Evolutionary conservation across 1,140 invertebrate species (phyloP), one percentile per base, ranked within the genome.

Genomic region (Yoshiicerus persimilis): DNA sequence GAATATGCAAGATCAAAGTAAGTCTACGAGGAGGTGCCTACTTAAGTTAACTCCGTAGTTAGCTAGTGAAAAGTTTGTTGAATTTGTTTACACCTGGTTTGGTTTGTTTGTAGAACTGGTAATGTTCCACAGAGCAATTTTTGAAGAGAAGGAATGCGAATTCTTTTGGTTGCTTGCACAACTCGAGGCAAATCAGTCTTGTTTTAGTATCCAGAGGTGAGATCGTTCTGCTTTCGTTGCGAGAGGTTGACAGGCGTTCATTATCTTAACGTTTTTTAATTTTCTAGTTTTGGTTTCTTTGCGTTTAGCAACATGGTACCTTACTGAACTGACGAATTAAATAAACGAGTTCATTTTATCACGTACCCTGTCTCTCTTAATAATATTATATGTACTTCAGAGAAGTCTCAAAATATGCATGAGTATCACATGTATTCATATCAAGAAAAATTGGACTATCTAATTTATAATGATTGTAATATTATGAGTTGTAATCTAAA

Each of bases 201-300:
- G 75, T 80, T 80, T 80, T 80, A 80, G 34, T 80, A 80, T 34
- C 75, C 75, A 80, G 30, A 80, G 75, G 75, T 80, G n/a, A 80
- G 30, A 80, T 80, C 32, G 75, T 38, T 20, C 32, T 80, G 75
- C 38, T 80, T 36, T 36, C 30, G 16, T 80, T 34, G 32, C 13
- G 75, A 36, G 75, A 80, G 34, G 64, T 27, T 27, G 64, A 70
- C 23, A 70, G 64, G 30, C 75, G 36, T 80, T 80, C 75, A 80
- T 80, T 80, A 80, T 80, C 66, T 70, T 70, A 30, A 20, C 36
- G n/a, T 16, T n/a, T 80, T 80, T 80, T 80, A 80, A 80, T 80
- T 38, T 80, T 80, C 75, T 80, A n/a, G 20, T 16, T 56, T n/a
- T 56, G 16, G 20, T 56, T 56, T 56, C 47, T n/a, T n/a, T 20